A percentile compares a stretch with the other conserved stretches of the same genome.
phyloP scores from a whole-genome alignment of 2,797 vertebrate genomes.

The Gadopsis marmoratus region DNA sequence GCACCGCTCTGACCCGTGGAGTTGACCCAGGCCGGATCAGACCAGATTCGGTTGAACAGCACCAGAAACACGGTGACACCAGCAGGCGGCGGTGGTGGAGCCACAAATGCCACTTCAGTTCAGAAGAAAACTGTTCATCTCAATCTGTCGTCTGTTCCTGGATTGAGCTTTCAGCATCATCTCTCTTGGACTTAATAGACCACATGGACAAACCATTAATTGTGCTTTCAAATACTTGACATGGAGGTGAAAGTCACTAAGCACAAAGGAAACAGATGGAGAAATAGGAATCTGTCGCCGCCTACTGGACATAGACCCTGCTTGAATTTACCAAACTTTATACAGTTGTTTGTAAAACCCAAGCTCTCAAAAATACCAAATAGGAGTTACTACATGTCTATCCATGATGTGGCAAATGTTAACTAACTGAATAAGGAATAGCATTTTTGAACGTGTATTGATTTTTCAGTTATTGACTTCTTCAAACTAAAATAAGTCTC shows the following conservation, averaged over 20 bases:
- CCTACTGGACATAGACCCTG: slow-evolving; percentile 44
- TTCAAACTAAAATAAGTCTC: not conserved
- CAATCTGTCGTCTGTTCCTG: slow-evolving; percentile 4
- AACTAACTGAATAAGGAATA: slow-evolving; percentile 19
- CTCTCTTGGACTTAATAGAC: not conserved
- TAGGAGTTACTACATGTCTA: not conserved
- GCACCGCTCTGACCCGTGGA: slow-evolving; percentile 90
- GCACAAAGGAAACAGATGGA: not conserved
- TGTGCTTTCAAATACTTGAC: slow-evolving; percentile 5
- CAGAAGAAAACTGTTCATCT: not conserved
- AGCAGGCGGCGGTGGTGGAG: not conserved
- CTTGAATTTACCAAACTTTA: slow-evolving; percentile 12
- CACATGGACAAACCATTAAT: not conserved
- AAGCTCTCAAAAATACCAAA: not conserved
- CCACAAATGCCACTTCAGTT: not conserved
- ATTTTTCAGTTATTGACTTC: not conserved
- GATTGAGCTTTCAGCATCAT: not conserved
- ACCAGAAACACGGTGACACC: not conserved
- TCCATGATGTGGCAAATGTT: not conserved
- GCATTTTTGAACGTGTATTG: not conserved
- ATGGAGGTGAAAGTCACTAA: not conserved
- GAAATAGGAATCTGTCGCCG: slow-evolving; percentile 43
- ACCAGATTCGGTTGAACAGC: not conserved
- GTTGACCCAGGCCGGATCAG: slow-evolving; percentile 74
- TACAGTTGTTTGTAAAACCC: not conserved